Percentiles rank a stretch among this genome's conserved stretches.
These are phyloP conservation scores for Hippocampus zosterae DNA, from an alignment of 2,113 vertebrate genomes.

Conservation along the genomic window DNA sequence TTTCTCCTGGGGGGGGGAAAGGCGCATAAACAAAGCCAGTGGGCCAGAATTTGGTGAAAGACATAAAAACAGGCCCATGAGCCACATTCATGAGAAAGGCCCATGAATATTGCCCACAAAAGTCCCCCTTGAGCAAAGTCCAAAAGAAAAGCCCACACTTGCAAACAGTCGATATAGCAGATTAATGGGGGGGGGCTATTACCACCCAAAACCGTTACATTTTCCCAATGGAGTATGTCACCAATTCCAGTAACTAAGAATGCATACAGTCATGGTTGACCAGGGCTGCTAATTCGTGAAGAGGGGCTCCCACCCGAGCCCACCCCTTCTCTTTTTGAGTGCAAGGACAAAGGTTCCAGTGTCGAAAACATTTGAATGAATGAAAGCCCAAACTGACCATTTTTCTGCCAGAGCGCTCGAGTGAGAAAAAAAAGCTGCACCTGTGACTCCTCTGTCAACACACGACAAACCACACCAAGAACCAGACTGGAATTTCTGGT, in stretches of 20 bases:
- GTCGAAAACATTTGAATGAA: slow-evolving; percentile 38
- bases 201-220: not conserved
- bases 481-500: slow-evolving; percentile 60
- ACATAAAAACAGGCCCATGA: not conserved
- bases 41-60: not conserved
- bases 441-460: slow-evolving; percentile 58
- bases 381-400: slow-evolving; percentile 23
- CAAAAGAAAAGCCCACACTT: not conserved
- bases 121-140: not conserved
- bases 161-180: not conserved
- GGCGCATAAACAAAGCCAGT: not conserved
- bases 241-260: not conserved
- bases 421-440: slow-evolving; percentile 41
- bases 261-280: slow-evolving; percentile 4
- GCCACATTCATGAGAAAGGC: not conserved
- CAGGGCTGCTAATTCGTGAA: slow-evolving; percentile 1
- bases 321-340: not conserved
- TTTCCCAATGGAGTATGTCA: not conserved
- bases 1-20: not conserved
- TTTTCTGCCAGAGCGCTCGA: slow-evolving; percentile 20
- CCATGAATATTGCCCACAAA: not conserved
- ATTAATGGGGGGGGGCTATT: not conserved
- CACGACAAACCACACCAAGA: slow-evolving; percentile 32
- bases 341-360: slow-evolving; percentile 25
- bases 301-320: not conserved